A percentile compares a stretch with the other conserved stretches of the same genome.
These are phyloP conservation scores for Noturus placidus DNA, from an alignment of 2,113 vertebrate species.

Conservation along the genomic window DNA sequence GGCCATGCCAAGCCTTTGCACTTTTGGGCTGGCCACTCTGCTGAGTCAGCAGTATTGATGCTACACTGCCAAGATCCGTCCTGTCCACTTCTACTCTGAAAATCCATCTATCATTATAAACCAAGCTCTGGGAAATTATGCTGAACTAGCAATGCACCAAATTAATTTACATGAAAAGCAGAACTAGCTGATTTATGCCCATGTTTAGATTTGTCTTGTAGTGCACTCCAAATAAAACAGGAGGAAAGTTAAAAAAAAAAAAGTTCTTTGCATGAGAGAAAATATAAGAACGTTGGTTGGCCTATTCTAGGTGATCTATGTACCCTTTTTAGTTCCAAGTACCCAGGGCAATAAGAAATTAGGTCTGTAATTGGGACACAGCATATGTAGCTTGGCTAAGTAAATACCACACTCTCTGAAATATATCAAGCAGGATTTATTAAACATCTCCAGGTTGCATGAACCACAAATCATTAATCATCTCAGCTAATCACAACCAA, in stretches of 20 bases:
- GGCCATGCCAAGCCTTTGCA: constrained; percentile 44
- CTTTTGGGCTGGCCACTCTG: constrained; percentile 50
- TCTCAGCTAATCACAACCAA: background rate
- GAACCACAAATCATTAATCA: background rate
- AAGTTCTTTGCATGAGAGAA: background rate
- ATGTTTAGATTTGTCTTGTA: background rate
- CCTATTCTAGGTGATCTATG: constrained; percentile 33
- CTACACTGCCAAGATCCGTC: constrained; percentile 30
- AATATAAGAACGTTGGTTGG: background rate
- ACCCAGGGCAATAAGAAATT: constrained; percentile 50
- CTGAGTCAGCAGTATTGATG: constrained; percentile 64
- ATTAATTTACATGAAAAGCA: constrained; percentile 51
- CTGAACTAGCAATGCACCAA: constrained; percentile 38
- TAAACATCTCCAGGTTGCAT: background rate
- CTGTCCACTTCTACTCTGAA: constrained; percentile 15
- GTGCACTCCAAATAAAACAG: constrained; percentile 11
- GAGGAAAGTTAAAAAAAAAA: constrained; percentile 10
- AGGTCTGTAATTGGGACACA: constrained; percentile 61
- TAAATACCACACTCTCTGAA: constrained; percentile 1
- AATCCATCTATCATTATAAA: constrained; percentile 20
- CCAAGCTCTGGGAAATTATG: constrained; percentile 17
- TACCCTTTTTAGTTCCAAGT: constrained; percentile 25
- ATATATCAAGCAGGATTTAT: background rate
- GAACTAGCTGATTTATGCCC: background rate
- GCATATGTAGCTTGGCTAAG: constrained; percentile 23